These are phyloP conservation scores for Nilaparvata lugens DNA, from an alignment of 1,140 invertebrate genomes.

Conservation along the genomic window DNA sequence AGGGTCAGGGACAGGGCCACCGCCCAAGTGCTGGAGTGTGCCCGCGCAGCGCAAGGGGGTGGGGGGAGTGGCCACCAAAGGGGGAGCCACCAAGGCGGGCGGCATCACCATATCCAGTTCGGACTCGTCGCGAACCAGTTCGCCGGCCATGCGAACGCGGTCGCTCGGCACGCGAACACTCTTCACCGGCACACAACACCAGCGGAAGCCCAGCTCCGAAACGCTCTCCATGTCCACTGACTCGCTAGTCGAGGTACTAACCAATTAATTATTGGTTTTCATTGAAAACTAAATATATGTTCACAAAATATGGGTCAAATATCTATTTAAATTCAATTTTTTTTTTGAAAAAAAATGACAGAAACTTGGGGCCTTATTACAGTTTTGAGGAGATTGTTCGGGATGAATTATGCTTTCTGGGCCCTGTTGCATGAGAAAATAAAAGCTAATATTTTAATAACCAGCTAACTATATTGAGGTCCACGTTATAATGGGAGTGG, in stretches of 20 bases:
- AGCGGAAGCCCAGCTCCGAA: constrained; percentile 3
- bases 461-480: too few relatives aligned
- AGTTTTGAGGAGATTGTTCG: too few relatives aligned
- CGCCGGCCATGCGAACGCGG: constrained; percentile 48
- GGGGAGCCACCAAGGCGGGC: not conserved
- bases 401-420: too few relatives aligned
- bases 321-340: too few relatives aligned
- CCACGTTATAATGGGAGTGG: too few relatives aligned
- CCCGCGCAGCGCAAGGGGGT: not conserved
- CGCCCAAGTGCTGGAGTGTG: constrained; percentile 19
- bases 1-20: constrained; percentile 7
- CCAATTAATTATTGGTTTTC: not conserved
- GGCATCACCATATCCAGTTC: constrained; percentile 42
- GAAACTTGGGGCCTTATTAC: too few relatives aligned
- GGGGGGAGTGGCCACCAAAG: not conserved
- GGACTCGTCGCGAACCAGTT: constrained; percentile 53
- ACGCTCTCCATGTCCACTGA: constrained; percentile 18
- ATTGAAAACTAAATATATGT: not conserved
- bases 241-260: constrained; percentile 8
- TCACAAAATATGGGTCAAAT: too few relatives aligned
- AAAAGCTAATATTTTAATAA: too few relatives aligned
- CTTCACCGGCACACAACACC: not conserved
- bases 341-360: too few relatives aligned
- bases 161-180: constrained; percentile 23
- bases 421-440: too few relatives aligned